Evolutionary conservation across 2,888 invertebrate genomes (phyloP).

Genomic region (Siphonodentalium dalli): DNA sequence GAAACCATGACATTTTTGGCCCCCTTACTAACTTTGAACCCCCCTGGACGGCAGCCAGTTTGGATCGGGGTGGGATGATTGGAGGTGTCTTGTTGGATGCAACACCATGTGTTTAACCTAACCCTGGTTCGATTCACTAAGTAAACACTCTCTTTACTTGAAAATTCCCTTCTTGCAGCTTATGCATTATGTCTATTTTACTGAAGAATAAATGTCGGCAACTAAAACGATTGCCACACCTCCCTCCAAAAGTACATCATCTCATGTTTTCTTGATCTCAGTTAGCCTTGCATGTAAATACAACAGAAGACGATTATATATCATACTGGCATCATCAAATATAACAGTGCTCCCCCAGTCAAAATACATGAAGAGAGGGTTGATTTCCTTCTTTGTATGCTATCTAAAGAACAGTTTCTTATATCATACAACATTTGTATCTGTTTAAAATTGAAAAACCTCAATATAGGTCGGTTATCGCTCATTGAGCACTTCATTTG

Average conservation of each 20-base stretch:
- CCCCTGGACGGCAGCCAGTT: too few relatives aligned
- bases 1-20: too few relatives aligned
- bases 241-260: conserved; percentile 5
- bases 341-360: conserved; percentile 9
- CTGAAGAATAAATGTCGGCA: conserved; percentile 19
- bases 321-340: conserved; percentile 17
- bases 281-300: conserved; percentile 10
- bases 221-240: conserved; percentile 1
- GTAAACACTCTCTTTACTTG: too few relatives aligned
- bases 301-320: not conserved
- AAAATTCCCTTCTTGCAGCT: too few relatives aligned
- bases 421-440: conserved; percentile 10
- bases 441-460: conserved; percentile 11
- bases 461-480: not conserved
- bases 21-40: too few relatives aligned
- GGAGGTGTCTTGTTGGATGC: too few relatives aligned
- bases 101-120: too few relatives aligned
- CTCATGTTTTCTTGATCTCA: conserved; percentile 9
- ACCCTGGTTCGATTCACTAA: too few relatives aligned
- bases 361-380: conserved; percentile 6
- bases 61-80: too few relatives aligned
- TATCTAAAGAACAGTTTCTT: conserved; percentile 10
- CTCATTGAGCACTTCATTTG: too few relatives aligned
- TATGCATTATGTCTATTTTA: too few relatives aligned
- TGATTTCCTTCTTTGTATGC: not conserved